Percentiles rank a stretch among this genome's conserved stretches.
phyloP scores from a whole-genome alignment of 1,140 invertebrate species.

The Mamestra configurata region DNA sequence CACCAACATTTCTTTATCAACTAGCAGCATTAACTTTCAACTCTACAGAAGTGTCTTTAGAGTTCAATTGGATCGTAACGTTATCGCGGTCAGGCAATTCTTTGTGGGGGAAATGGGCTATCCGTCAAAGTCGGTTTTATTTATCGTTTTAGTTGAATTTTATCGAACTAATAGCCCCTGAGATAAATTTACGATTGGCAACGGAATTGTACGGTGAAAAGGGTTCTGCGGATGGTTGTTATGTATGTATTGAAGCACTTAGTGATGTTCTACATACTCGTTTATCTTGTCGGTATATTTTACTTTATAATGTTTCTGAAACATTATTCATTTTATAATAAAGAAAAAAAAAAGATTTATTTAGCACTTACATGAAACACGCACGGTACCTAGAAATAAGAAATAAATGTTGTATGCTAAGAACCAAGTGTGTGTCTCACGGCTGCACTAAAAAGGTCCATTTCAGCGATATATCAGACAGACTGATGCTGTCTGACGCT shows the following conservation, averaged over 20 bases:
- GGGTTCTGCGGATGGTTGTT: slow-evolving; percentile 66
- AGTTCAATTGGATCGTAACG: slow-evolving; percentile 45
- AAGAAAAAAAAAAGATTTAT: too few species aligned
- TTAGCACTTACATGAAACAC: too few species aligned
- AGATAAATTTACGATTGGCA: slow-evolving; percentile 87
- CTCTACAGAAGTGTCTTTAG: slow-evolving; percentile 46
- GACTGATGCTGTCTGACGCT: too few species aligned
- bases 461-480: too few species aligned
- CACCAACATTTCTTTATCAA: slow-evolving; percentile 60
- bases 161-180: slow-evolving; percentile 86
- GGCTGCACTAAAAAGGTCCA: too few species aligned
- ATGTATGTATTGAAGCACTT: slow-evolving; percentile 48
- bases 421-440: too few species aligned
- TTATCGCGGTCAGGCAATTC: slow-evolving; percentile 72
- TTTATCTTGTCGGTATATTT: background rate
- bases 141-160: slow-evolving; percentile 88
- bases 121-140: slow-evolving; percentile 87
- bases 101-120: slow-evolving; percentile 83
- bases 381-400: too few species aligned
- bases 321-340: too few species aligned
- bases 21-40: slow-evolving; percentile 4
- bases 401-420: too few species aligned
- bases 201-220: slow-evolving; percentile 75
- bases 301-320: background rate
- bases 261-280: slow-evolving; percentile 10